Base-by-base conservation (phyloP, 53 echinoderm and acorn worm species). In the Echinometra lucunter region DNA sequence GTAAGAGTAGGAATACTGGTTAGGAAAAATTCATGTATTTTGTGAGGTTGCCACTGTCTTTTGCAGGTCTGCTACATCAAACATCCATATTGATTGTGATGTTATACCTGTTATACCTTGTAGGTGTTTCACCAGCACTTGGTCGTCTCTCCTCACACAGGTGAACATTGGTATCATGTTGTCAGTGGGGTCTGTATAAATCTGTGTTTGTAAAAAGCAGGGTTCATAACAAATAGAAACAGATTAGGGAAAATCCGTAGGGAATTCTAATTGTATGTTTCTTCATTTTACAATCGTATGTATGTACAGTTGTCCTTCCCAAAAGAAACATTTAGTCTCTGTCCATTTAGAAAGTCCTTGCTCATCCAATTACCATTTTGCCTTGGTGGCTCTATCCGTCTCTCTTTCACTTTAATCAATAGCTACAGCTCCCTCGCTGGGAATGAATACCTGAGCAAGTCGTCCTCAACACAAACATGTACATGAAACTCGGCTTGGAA, bases 341-440 rank as follows among this genome's bases (percentile, higher is more conserved):
- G 32, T 69, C 78, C 42, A 19, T 38, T 78, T 19, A 40, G 78
- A 78, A n/a, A 78, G 42, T 78, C 78, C 38, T 78, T 42, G 4
- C 78, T 5, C 40, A 78, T 78, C 67, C 69, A 69, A 69, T 32
- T 69, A 69, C 69, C 69, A 69, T 38, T 40, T 78, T 42, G 21
- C 78, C 42, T 78, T 23, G 42, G 42, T 40, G 38, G 38, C 40
- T 78, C 78, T 32, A 69, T 69, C 69, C 15, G 12, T 34, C 11
- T 69, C 69, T 69, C 69, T 69, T 32, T 78, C 42, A 75, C 42
- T 78, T 78, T 6, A 78, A 78, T 78, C 78, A 78, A 78, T 78
- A 78, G 38, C 78, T 30, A 17, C 19, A 78, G 78, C 78, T 78
- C 78, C 6, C 42, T 78, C 21, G 18, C 42, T 40, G 78, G 38